Evolutionary conservation across 2,113 vertebrate species (phyloP).

Genomic region (Dromaius novaehollandiae): DNA sequence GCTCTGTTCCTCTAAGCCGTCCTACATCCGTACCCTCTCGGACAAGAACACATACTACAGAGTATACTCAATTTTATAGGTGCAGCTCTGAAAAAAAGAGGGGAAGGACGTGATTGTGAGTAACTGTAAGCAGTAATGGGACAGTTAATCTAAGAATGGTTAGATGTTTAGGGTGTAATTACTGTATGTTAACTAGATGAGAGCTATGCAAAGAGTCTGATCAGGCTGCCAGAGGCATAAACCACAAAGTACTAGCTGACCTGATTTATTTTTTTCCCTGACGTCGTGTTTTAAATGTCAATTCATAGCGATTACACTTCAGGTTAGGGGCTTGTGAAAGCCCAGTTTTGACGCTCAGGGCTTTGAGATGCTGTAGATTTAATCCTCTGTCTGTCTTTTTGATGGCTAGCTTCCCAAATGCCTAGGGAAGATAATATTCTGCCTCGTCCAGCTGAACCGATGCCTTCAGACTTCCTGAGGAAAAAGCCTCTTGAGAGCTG

Average conservation of each 20-base stretch:
- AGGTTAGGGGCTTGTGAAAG: background rate
- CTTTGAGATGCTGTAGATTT: constrained; percentile 5
- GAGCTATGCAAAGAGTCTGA: constrained; percentile 27
- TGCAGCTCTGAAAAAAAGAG: background rate
- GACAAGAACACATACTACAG: background rate
- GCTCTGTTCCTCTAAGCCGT: background rate
- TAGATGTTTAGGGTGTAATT: constrained; percentile 45
- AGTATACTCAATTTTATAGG: background rate
- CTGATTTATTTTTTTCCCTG: constrained; percentile 19
- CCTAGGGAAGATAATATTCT: background rate
- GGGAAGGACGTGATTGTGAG: background rate
- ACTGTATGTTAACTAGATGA: constrained; percentile 37
- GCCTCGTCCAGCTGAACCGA: constrained; percentile 19
- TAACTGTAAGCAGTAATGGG: constrained; percentile 27
- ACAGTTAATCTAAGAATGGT: constrained; percentile 26
- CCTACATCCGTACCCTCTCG: background rate
- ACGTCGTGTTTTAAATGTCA: constrained; percentile 40
- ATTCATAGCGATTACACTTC: constrained; percentile 29
- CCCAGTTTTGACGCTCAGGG: background rate
- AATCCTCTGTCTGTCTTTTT: constrained; percentile 27
- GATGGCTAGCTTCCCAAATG: background rate
- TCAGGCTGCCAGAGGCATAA: constrained; percentile 46
- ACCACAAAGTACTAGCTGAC: constrained; percentile 33
- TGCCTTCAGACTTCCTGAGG: constrained; percentile 36
- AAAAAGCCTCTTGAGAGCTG: constrained; percentile 25